Evolutionary conservation across 1,140 invertebrate species (phyloP), one percentile per base, ranked within the genome.

Genomic region (Brachionus sp.): DNA sequence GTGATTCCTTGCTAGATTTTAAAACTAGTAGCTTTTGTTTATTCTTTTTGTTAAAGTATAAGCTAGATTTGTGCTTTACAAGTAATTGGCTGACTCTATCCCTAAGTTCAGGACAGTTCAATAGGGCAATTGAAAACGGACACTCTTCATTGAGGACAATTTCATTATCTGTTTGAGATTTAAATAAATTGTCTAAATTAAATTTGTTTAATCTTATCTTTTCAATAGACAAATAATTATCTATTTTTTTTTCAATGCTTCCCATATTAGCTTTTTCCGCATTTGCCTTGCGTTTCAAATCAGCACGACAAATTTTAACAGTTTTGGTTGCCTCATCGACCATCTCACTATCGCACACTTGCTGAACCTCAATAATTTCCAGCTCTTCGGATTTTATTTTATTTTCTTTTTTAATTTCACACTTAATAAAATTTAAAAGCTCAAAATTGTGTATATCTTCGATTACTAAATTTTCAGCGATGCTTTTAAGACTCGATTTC

Each of bases 131-230:
- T 75, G 70, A 75, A 46, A 75, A 50, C 25, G 70, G 70, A 10
- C 42, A 6, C n/a, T 75, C 39, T 12, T 75, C 70, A 46, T 75
- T 75, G 4, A 75, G n/a, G 4, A 75, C n/a, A 19, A 75, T 46
- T 75, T 75, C 70, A 10, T 25, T 75, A 46, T 75, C 70, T 46
- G 70, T 75, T 75, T 75, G 39, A 19, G 70, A 75, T 75, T 46
- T 75, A 25, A 75, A 46, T 75, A 75, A 33, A 46, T 46, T 39
- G 12, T 46, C 19, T 46, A 75, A 46, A 46, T 75, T 13, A 44
- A 75, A 6, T 12, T 75, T 19, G 23, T 75, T 25, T 39, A 75
- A 46, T 75, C 19, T 75, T 9, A 75, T 44, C 25, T 75, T 44
- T 75, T 75, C 70, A 46, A 75, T 75, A 13, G 39, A 25, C 7